phyloP scores from a whole-genome alignment of 2,113 vertebrate species.

The Lynx canadensis region DNA sequence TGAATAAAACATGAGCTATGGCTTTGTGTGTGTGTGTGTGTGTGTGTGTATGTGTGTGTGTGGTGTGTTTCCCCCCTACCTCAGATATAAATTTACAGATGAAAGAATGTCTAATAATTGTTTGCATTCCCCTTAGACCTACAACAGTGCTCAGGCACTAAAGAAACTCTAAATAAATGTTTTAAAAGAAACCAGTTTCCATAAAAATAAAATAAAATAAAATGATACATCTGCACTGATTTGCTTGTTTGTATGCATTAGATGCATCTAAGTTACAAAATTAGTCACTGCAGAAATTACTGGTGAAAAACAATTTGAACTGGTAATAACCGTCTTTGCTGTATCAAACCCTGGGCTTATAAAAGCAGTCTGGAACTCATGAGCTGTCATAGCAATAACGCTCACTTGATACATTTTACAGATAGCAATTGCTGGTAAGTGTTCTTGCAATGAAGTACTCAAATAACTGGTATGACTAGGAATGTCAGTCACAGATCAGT shows the following conservation, averaged over 20 bases:
- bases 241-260: not conserved
- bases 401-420: slow-evolving; percentile 70
- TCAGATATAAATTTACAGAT: not conserved
- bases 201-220: not conserved
- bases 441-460: slow-evolving; percentile 66
- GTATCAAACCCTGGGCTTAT: slow-evolving; percentile 66
- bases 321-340: slow-evolving; percentile 69
- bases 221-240: not conserved
- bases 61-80: not conserved
- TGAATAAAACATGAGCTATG: not conserved
- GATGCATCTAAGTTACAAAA: not conserved
- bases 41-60: not conserved
- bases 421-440: slow-evolving; percentile 77
- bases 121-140: not conserved
- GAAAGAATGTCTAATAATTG: not conserved
- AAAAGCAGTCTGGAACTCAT: slow-evolving; percentile 73
- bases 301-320: slow-evolving; percentile 44
- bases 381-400: slow-evolving; percentile 77
- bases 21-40: not conserved
- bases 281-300: slow-evolving; percentile 40
- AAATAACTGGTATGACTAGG: slow-evolving; percentile 64
- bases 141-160: not conserved
- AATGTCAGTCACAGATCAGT: slow-evolving; percentile 69
- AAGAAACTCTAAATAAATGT: not conserved
- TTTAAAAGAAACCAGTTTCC: slow-evolving; percentile 1